Base-by-base conservation (phyloP, 2,888 invertebrate species). In the Sicus ferrugineus region DNA sequence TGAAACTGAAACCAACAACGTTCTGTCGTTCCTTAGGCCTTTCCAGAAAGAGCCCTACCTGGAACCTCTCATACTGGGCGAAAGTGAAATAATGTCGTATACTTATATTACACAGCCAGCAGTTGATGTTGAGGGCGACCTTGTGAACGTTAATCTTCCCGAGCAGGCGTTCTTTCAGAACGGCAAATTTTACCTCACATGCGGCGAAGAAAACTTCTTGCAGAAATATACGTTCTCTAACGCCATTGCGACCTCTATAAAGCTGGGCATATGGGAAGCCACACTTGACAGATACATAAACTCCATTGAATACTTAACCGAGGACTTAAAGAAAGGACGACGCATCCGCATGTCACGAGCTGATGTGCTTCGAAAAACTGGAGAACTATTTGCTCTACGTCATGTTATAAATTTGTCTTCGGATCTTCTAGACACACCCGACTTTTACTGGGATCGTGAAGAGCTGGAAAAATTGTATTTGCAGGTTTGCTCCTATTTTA, bases 401-500 rank as follows among this genome's bases (percentile, higher is more conserved):
- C 97, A 97, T 85, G 89, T 92, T 23, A 91, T 98, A 67, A 98
- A 96, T 85, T 88, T 98, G 74, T 95, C 96, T 76, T 97, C 97
- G 0, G 97, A 98, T 84, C 87, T 98, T 54, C 86, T 98, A 74
- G 97, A 97, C 84, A 95, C 95, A 0, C 97, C 98, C 0, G 98
- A 98, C 86, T 97, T 97, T 86, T 98, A 98, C 86, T 98, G 98
- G 98, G 98, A 98, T 79, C 90, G 96, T 67, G 96, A 97, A 77
- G 89, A 93, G 67, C 86, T 98, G 34, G 98, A 98, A 86, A 87
- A 86, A 0, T 87, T 98, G 6, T 98, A 97, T 85, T 89, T 91
- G 70, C 90, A 92, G 80, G 93, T 93, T 0, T 93, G 92, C 73
- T 89, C 89, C 2, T 95, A 97, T 86, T 94, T 97, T 79, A 92